Evolutionary conservation across 2,113 vertebrate species (phyloP).

Genomic region (Lamprotornis superbus): DNA sequence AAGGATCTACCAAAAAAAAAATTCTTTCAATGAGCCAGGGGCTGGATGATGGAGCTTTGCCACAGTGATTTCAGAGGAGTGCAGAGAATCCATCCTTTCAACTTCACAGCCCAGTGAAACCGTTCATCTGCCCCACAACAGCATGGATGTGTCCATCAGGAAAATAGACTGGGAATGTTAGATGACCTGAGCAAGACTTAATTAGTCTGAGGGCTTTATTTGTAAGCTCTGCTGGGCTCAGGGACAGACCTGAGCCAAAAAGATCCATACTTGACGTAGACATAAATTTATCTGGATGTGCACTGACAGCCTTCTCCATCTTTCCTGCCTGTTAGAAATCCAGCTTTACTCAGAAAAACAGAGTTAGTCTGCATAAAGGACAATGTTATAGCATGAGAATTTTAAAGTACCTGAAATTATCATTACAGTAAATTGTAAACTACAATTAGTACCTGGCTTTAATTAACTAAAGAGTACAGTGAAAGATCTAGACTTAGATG

Average conservation of each 20-base stretch:
- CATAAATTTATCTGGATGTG: neutral
- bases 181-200: neutral
- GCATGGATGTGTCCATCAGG: neutral
- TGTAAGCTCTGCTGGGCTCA: neutral
- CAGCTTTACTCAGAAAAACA: neutral
- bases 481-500: neutral
- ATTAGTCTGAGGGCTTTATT: neutral
- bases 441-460: neutral
- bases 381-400: neutral
- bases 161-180: neutral
- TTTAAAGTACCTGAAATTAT: neutral
- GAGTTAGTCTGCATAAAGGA: neutral
- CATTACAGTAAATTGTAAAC: neutral
- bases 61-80: neutral
- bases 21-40: accelerated
- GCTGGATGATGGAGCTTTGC: neutral
- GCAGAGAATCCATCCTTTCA: neutral
- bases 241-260: neutral
- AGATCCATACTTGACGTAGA: neutral
- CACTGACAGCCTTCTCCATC: neutral
- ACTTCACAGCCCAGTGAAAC: neutral
- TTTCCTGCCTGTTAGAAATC: neutral
- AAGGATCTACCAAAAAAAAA: neutral
- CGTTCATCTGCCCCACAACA: neutral
- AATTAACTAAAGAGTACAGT: neutral